Evolutionary conservation across 2,888 invertebrate genomes (phyloP).

Genomic region (Cosmorhoe ocellata): DNA sequence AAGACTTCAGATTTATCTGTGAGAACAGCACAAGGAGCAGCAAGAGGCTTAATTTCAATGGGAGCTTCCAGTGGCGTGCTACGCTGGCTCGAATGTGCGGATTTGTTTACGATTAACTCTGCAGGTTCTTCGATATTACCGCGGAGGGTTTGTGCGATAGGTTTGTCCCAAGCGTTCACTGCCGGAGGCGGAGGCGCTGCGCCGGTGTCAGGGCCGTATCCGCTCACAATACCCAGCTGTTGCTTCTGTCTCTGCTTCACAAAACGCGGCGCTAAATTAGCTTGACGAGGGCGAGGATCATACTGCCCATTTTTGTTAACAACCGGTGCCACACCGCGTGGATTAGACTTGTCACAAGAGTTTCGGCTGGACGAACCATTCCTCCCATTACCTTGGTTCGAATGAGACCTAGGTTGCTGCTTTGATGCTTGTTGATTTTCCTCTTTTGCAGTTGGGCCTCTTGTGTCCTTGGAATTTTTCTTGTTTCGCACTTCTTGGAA

Average conservation of each 20-base stretch:
- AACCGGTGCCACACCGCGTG: conserved; percentile 61
- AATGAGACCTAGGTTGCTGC: conserved; percentile 72
- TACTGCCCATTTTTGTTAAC: conserved; percentile 67
- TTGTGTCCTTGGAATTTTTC: conserved; percentile 86
- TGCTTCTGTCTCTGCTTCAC: conserved; percentile 87
- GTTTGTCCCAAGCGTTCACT: conserved; percentile 94
- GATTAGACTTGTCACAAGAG: conserved; percentile 65
- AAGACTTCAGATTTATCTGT: conserved; percentile 82
- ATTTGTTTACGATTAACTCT: conserved; percentile 60
- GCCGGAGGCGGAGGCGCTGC: conserved; percentile 86
- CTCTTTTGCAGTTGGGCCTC: conserved; percentile 59
- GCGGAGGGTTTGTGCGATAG: conserved; percentile 86
- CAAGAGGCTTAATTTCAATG: conserved; percentile 55
- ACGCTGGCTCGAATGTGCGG: conserved; percentile 70
- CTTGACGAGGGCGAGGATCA: conserved; percentile 77
- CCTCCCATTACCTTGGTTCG: conserved; percentile 71
- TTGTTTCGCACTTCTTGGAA: conserved; percentile 94
- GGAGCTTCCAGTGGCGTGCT: conserved; percentile 71
- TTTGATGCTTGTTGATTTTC: conserved; percentile 58
- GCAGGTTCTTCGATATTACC: conserved; percentile 75
- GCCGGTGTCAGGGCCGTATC: conserved; percentile 79
- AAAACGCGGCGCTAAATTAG: conserved; percentile 89
- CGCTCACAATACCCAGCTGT: conserved; percentile 66
- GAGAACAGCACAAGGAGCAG: conserved; percentile 50
- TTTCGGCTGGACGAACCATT: conserved; percentile 72